Conservation (phyloP, 1,140 invertebrate genomes). For the Tyrophagus putrescentiae region DNA sequence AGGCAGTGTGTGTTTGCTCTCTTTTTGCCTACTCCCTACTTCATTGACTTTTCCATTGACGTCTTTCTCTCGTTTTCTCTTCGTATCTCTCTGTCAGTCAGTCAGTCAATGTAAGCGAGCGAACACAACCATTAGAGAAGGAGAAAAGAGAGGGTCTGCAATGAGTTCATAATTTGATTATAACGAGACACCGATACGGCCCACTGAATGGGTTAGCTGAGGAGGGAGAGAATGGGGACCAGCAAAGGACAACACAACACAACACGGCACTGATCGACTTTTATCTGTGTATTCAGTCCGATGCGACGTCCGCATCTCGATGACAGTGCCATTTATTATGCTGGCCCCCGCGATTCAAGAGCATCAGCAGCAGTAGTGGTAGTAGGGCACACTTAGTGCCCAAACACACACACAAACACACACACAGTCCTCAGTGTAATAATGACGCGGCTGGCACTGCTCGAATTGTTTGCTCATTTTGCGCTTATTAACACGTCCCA, state of each 20-base stretch:
- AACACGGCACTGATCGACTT: no score
- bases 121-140: no score
- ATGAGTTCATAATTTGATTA: constrained; percentile 17
- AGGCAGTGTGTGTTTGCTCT: no score
- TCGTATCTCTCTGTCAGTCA: background rate
- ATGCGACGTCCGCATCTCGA: background rate
- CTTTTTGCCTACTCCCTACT: no score
- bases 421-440: background rate
- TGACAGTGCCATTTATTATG: background rate
- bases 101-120: background rate
- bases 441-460: background rate
- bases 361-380: no score
- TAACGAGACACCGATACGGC: constrained; percentile 10
- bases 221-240: no score
- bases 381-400: background rate
- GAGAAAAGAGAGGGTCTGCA: no score
- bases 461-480: constrained; percentile 9
- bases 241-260: no score
- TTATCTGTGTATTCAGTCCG: no score
- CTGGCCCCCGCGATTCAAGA: no score
- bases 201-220: background rate
- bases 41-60: no score
- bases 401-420: background rate
- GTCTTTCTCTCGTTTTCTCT: no score
- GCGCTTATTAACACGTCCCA: constrained; percentile 12